Percentiles rank a stretch among this genome's conserved stretches.
Conservation (phyloP, 1,140 invertebrate species). For the Drosophila ambigua region DNA sequence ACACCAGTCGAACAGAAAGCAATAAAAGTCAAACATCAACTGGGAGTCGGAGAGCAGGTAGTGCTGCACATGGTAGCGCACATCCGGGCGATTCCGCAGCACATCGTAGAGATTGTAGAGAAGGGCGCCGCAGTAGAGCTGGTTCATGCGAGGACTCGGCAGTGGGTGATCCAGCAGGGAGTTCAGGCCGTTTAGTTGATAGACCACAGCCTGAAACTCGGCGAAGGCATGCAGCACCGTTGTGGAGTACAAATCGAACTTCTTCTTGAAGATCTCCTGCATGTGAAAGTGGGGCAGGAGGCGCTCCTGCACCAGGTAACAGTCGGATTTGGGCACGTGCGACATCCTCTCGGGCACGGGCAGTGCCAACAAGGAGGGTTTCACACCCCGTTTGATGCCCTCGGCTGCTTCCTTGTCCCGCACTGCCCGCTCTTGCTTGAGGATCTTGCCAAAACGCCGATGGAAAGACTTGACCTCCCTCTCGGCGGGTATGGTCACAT, state of each 20-base stretch:
- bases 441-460: conserved; percentile 77
- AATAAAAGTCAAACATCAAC: conserved; percentile 84
- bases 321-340: conserved; percentile 85
- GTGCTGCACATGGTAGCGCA: conserved; percentile 85
- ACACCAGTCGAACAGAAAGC: conserved; percentile 68
- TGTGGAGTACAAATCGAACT: conserved; percentile 86
- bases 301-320: conserved; percentile 86
- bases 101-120: conserved; percentile 89
- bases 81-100: conserved; percentile 85
- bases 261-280: conserved; percentile 85
- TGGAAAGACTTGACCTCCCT: conserved; percentile 84
- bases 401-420: conserved; percentile 57
- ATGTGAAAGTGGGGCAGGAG: conserved; percentile 88
- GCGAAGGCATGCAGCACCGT: conserved; percentile 88
- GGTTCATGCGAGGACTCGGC: conserved; percentile 84
- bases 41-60: conserved; percentile 84
- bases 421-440: conserved; percentile 62
- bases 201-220: conserved; percentile 89
- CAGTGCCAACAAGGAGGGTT: conserved; percentile 46
- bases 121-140: conserved; percentile 89
- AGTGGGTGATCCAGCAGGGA: conserved; percentile 86
- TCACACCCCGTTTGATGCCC: conserved; percentile 57
- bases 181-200: conserved; percentile 87
- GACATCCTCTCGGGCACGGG: conserved; percentile 84
- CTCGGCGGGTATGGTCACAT: conserved; percentile 86